Percentiles rank a stretch among this genome's conserved stretches.
These are phyloP conservation scores for Nesogale talazaci DNA, from an alignment of 2,113 vertebrate genomes.

Conservation along the genomic window DNA sequence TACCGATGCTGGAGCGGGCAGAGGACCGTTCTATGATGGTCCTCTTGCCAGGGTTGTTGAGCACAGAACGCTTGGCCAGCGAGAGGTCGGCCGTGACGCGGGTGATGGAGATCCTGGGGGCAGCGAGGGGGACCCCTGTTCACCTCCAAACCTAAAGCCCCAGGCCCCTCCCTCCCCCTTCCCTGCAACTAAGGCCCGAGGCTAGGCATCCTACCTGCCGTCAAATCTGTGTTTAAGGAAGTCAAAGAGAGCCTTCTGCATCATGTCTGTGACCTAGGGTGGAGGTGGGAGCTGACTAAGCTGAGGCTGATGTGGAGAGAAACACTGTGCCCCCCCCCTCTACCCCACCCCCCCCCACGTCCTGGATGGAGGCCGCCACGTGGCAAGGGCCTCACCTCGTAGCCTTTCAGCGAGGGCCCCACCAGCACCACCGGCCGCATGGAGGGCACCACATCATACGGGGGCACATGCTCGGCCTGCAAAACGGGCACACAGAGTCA, in stretches of 20 bases:
- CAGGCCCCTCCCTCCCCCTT: background rate
- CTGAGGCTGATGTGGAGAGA: background rate
- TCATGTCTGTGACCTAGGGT: slow-evolving; percentile 96
- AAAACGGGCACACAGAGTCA: background rate
- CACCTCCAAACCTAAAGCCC: background rate
- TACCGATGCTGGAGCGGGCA: slow-evolving; percentile 96
- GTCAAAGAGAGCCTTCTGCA: slow-evolving; percentile 99
- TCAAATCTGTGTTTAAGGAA: slow-evolving; percentile 98
- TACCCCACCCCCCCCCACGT: background rate
- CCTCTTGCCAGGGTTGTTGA: slow-evolving; percentile 94
- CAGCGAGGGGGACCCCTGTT: background rate
- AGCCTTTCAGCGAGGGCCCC: slow-evolving; percentile 97
- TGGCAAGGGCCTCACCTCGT: slow-evolving; percentile 90
- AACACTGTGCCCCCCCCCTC: background rate
- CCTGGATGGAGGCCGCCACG: background rate
- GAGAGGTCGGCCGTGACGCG: slow-evolving; percentile 97
- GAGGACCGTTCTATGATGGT: slow-evolving; percentile 97
- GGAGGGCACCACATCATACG: slow-evolving; percentile 97
- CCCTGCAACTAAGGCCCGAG: background rate
- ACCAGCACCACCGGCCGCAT: slow-evolving; percentile 98
- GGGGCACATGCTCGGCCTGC: slow-evolving; percentile 94
- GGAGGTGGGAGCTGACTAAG: background rate
- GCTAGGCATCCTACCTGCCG: slow-evolving; percentile 89
- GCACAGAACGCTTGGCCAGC: slow-evolving; percentile 96
- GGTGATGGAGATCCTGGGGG: slow-evolving; percentile 95